Base-by-base conservation (phyloP, 2,797 vertebrate genomes). In the Heliangelus exortis region DNA sequence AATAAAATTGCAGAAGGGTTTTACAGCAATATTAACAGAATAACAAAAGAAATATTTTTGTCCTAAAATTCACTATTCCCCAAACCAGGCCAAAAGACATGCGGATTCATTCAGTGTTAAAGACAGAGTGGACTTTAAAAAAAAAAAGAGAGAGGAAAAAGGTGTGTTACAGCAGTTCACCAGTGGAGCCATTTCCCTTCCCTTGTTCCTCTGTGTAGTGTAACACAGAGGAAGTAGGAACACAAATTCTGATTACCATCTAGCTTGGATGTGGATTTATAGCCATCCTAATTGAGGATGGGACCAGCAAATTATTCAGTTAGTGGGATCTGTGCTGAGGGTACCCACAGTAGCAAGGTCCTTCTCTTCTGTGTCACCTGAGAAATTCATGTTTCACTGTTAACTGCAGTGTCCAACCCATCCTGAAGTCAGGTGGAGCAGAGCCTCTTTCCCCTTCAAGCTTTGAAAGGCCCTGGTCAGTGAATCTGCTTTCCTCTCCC, bases 11-110 rank as follows among this genome's bases (percentile, higher is more conserved):
- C 81, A 73, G 67, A 80, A 80, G 57, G 61, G 77, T 93, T 96
- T 80, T 79, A 51, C 59, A 93, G 90, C 74, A 93, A 51, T 67
- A 80, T 95, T 97, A 96, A 84, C 87, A 93, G 87, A 95, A 84
- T 96, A 95, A 97, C 91, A 93, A 85, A 92, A 69, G 83, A 68
- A 33, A 45, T 41, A 41, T 59, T 95, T 87, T 89, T 96, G 87
- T 84, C 86, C 82, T 81, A 88, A 93, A 97, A 95, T 96, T 94
- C 95, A 82, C 90, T 13, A 2, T 88, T 83, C 47, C 84, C 65
- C 36, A 69, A 95, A 92, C 61, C 88, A 94, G 78, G 77, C 82
- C 62, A 92, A 91, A 94, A 95, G 68, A 55, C 78, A 91, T 62
- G 54, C 85, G 68, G 78, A 74, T 77, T 92, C 69, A 63, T 66